Evolutionary conservation across 2,797 vertebrate species (phyloP).

Genomic region (Pterois miles): DNA sequence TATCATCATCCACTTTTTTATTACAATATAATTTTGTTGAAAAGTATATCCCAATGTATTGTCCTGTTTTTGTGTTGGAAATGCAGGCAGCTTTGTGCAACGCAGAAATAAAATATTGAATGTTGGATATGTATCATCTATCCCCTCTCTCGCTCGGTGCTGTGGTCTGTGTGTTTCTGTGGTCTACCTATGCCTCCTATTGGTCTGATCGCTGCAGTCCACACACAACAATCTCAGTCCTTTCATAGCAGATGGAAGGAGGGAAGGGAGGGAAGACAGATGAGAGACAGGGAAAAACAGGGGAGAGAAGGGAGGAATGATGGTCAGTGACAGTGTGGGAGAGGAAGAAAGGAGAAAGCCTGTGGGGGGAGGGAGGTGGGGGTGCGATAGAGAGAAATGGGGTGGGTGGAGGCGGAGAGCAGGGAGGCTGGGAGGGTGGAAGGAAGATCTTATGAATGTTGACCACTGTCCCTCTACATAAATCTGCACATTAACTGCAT

Average conservation of each 20-base stretch:
- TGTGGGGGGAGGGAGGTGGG: constrained; percentile 37
- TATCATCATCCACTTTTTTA: not conserved
- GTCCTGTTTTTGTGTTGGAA: constrained; percentile 19
- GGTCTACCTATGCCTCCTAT: constrained; percentile 92
- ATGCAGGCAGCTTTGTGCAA: constrained; percentile 38
- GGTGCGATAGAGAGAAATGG: constrained; percentile 35
- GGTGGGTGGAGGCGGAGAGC: constrained; percentile 45
- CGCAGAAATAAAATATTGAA: constrained; percentile 52
- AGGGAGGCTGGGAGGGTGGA: constrained; percentile 40
- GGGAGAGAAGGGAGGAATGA: constrained; percentile 69
- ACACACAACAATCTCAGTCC: constrained; percentile 76
- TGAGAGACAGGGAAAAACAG: constrained; percentile 64
- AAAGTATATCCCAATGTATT: not conserved
- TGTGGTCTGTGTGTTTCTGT: constrained; percentile 73
- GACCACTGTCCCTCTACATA: constrained; percentile 87
- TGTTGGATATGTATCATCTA: constrained; percentile 37
- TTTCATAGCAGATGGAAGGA: constrained; percentile 53
- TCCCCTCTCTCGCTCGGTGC: constrained; percentile 26
- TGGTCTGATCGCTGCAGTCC: constrained; percentile 85
- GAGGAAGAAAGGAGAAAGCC: constrained; percentile 59
- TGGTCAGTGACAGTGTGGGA: constrained; percentile 66
- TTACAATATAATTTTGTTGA: not conserved
- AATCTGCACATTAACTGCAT: constrained; percentile 88
- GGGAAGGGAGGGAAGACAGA: constrained; percentile 58
- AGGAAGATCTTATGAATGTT: constrained; percentile 83